A percentile compares a stretch with the other conserved stretches of the same genome.
Evolutionary conservation across 2,797 vertebrate species (phyloP).

Genomic region (Enteromius argenteus): DNA sequence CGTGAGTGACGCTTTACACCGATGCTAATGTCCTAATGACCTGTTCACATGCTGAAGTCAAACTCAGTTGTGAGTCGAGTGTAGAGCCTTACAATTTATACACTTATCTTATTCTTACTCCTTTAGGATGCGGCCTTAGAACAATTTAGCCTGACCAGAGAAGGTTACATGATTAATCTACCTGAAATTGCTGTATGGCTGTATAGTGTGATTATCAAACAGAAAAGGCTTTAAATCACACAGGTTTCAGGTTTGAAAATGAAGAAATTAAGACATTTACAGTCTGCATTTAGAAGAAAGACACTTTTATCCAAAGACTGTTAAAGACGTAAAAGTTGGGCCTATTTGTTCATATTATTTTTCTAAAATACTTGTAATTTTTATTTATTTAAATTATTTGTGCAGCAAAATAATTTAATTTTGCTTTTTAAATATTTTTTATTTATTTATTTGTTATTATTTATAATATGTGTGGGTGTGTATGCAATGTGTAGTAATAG

Average conservation of each 20-base stretch:
- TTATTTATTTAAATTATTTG: neutral
- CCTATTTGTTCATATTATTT: neutral
- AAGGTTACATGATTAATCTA: no score
- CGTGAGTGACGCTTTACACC: slow-evolving; percentile 81
- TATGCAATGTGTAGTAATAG: no score
- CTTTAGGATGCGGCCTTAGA: neutral
- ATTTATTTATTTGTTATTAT: no score
- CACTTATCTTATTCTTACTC: neutral
- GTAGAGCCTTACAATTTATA: neutral
- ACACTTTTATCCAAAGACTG: neutral
- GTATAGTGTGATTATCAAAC: neutral
- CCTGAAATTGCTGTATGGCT: neutral
- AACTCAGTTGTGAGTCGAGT: neutral
- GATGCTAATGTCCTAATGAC: neutral
- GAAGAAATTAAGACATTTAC: neutral
- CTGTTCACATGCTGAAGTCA: neutral
- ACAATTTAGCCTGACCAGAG: neutral
- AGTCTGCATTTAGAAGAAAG: neutral
- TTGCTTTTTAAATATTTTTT: no score
- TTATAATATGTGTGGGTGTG: no score
- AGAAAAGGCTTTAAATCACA: no score
- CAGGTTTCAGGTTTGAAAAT: neutral
- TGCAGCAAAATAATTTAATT: no score
- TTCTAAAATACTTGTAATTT: neutral
- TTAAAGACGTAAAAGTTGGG: neutral